A percentile compares a stretch with the other conserved stretches of the same genome.
Evolutionary conservation across 1,140 invertebrate species (phyloP).

Genomic region (Atta cephalotes): DNA sequence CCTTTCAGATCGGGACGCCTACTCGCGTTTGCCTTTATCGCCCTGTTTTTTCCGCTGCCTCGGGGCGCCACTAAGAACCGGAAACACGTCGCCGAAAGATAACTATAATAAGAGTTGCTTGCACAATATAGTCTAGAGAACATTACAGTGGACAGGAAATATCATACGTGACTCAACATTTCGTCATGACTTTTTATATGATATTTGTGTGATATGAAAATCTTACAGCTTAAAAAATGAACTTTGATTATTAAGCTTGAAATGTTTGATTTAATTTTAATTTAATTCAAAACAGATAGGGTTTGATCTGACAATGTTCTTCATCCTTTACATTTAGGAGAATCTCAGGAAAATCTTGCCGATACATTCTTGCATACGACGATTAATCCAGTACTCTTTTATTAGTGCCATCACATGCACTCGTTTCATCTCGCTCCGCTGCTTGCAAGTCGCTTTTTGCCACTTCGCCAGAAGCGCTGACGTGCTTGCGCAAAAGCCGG

Average conservation of each 20-base stretch:
- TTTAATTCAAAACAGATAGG: background rate
- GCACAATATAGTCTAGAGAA: conserved; percentile 20
- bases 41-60: conserved; percentile 63
- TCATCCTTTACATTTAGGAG: background rate
- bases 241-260: background rate
- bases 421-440: conserved; percentile 22
- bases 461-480: background rate
- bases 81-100: conserved; percentile 63
- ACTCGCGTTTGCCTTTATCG: conserved; percentile 71
- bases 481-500: conserved; percentile 33
- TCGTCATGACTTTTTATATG: conserved; percentile 7
- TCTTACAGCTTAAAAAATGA: background rate
- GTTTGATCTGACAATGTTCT: background rate
- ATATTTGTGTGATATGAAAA: background rate
- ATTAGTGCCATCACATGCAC: conserved; percentile 62
- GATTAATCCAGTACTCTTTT: conserved; percentile 53
- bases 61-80: conserved; percentile 69
- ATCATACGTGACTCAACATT: background rate
- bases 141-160: background rate
- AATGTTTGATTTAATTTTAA: background rate
- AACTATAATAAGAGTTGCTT: conserved; percentile 54
- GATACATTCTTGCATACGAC: conserved; percentile 36
- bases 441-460: conserved; percentile 62
- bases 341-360: conserved; percentile 18
- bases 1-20: conserved; percentile 67